Percentiles rank a stretch among this genome's conserved stretches.
phyloP scores from a whole-genome alignment of 2,888 invertebrate genomes.

The Biston stratarius region DNA sequence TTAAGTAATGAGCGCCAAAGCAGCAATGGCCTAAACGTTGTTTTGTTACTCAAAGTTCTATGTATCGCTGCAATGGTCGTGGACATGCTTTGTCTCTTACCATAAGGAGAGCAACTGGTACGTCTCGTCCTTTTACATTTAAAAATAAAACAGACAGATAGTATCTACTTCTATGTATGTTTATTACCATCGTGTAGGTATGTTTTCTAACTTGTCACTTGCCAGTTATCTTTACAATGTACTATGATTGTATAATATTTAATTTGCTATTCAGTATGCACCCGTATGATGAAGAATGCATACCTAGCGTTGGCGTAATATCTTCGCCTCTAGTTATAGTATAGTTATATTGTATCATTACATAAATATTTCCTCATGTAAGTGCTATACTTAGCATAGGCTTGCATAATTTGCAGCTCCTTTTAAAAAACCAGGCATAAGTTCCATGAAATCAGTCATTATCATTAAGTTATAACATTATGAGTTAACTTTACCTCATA shows the following conservation, averaged over 20 bases:
- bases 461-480: slow-evolving; percentile 9
- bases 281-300: slow-evolving; percentile 10
- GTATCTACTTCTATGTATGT: not conserved
- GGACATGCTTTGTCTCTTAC: no score
- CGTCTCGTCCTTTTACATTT: not conserved
- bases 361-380: slow-evolving; percentile 20
- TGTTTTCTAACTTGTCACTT: not conserved
- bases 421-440: slow-evolving; percentile 2
- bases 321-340: slow-evolving; percentile 5
- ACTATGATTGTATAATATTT: slow-evolving; percentile 7
- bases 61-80: no score
- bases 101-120: not conserved
- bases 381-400: slow-evolving; percentile 7
- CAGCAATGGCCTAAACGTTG: no score
- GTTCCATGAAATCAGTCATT: not conserved
- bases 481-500: not conserved
- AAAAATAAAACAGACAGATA: no score
- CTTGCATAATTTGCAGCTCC: slow-evolving; percentile 19
- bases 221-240: not conserved
- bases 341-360: slow-evolving; percentile 14
- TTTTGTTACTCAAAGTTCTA: no score
- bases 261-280: slow-evolving; percentile 18
- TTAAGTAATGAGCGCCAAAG: no score
- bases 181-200: not conserved
- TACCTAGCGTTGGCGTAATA: slow-evolving; percentile 7